phyloP scores from a whole-genome alignment of 2,888 invertebrate genomes.

The Dasysyrphus albostriatus region DNA sequence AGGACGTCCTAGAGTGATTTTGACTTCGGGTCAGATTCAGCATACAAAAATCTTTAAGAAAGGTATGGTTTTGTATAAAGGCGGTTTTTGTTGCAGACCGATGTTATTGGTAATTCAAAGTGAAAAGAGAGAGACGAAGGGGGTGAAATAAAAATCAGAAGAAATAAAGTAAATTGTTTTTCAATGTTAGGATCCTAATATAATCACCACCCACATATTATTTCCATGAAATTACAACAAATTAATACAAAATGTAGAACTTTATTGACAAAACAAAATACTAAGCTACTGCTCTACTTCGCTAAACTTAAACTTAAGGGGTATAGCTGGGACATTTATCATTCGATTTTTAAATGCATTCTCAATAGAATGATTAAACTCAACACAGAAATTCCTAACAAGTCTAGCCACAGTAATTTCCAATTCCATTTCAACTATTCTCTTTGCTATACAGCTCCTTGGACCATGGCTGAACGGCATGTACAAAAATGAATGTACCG shows the following conservation, averaged over 20 bases:
- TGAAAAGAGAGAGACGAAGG: no score
- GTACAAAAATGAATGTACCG: constrained; percentile 78
- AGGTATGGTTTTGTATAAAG: no score
- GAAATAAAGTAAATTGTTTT: no score
- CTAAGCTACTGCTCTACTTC: constrained; percentile 74
- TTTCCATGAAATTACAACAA: no score
- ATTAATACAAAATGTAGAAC: neutral
- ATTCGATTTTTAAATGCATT: constrained; percentile 77
- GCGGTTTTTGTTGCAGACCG: no score
- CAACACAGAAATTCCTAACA: constrained; percentile 83
- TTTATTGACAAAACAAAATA: neutral
- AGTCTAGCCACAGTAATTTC: constrained; percentile 85
- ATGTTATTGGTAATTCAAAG: no score
- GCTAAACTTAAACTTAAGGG: constrained; percentile 81
- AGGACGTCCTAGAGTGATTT: no score
- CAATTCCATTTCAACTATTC: constrained; percentile 90
- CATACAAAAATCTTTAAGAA: no score
- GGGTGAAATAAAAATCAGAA: no score
- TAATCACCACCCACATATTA: no score
- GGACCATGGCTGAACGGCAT: constrained; percentile 80
- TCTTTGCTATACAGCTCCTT: constrained; percentile 88
- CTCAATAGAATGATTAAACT: constrained; percentile 81
- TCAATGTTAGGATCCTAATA: no score
- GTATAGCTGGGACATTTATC: constrained; percentile 81
- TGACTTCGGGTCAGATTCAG: no score